A percentile compares a stretch with the other conserved stretches of the same genome.
Conservation (phyloP, 2,113 vertebrate genomes). For the Barnardius zonarius region DNA sequence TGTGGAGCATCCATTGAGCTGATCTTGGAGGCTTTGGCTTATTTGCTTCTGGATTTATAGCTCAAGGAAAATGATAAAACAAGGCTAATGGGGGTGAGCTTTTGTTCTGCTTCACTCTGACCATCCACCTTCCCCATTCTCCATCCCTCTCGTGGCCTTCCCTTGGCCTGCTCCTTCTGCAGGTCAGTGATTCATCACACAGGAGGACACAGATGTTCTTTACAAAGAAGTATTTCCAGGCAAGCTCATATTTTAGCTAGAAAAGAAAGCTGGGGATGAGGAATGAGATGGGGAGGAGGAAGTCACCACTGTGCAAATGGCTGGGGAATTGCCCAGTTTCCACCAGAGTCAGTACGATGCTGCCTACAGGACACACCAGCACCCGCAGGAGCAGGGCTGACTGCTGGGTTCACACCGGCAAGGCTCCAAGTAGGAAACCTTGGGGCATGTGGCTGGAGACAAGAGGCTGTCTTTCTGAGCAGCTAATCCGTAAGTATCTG, state of each 20-base stretch:
- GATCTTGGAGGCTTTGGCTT: background rate
- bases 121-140: background rate
- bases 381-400: background rate
- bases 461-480: background rate
- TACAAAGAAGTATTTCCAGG: background rate
- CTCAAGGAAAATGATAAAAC: background rate
- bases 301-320: background rate
- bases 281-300: background rate
- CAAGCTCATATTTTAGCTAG: background rate
- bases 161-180: background rate
- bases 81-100: background rate
- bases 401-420: background rate
- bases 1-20: background rate
- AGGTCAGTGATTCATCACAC: conserved; percentile 46
- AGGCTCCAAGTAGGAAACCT: background rate
- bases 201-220: conserved; percentile 43
- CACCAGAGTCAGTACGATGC: background rate
- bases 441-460: background rate
- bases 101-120: background rate
- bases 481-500: background rate
- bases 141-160: background rate
- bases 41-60: conserved; percentile 14
- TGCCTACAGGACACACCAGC: background rate
- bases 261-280: background rate
- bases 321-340: background rate